Percentiles rank a stretch among this genome's conserved stretches.
Conservation (phyloP, 1,140 invertebrate species). For the Gonioctena quinquepunctata region DNA sequence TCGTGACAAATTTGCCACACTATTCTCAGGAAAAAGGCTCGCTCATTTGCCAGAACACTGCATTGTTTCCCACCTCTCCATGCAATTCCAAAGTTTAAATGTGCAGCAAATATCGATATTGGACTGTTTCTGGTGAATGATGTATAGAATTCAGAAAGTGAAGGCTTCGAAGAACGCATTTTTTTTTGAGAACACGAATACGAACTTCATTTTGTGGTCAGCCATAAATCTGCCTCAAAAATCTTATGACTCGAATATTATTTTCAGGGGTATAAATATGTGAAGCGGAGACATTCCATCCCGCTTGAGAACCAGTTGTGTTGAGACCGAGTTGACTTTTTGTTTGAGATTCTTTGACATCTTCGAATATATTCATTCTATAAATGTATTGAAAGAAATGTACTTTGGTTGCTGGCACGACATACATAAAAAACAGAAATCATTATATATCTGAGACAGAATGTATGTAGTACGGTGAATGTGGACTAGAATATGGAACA, state of each 20-base stretch:
- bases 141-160: too few species aligned
- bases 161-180: too few species aligned
- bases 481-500: too few species aligned
- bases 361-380: slow-evolving; percentile 28
- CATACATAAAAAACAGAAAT: slow-evolving; percentile 25
- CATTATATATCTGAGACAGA: slow-evolving; percentile 23
- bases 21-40: too few species aligned
- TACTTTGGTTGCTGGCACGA: slow-evolving; percentile 19
- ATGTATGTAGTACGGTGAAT: not conserved
- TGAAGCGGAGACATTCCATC: slow-evolving; percentile 18
- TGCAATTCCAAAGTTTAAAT: too few species aligned
- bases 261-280: slow-evolving; percentile 7
- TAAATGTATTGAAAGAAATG: slow-evolving; percentile 27
- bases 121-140: too few species aligned
- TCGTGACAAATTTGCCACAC: too few species aligned
- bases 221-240: not conserved
- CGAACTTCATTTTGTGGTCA: not conserved
- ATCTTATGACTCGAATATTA: not conserved
- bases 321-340: slow-evolving; percentile 23
- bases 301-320: slow-evolving; percentile 20
- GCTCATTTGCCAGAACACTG: too few species aligned
- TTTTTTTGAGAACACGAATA: too few species aligned
- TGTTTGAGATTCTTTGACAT: slow-evolving; percentile 28
- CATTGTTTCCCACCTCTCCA: too few species aligned
- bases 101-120: too few species aligned